Conservation (phyloP, 1,140 invertebrate species). For the Sipha flava region DNA sequence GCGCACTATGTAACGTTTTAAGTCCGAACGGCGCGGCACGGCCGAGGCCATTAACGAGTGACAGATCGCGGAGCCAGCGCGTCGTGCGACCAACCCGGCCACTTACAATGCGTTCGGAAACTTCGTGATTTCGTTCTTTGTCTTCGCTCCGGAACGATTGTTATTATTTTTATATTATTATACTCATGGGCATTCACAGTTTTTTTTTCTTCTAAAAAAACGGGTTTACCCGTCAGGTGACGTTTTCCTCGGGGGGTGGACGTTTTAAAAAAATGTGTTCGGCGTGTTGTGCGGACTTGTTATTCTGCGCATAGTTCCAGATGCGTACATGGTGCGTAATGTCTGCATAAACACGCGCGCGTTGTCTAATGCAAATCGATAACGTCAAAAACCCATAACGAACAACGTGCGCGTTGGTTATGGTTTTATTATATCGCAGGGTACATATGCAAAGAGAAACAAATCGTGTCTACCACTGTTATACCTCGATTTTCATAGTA, state of each 20-base stretch:
- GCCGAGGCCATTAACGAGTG: constrained; percentile 10
- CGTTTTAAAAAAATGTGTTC: not conserved
- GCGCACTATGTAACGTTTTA: constrained; percentile 8
- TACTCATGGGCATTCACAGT: no score
- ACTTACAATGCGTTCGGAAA: not conserved
- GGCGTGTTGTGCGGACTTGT: no score
- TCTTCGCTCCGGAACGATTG: not conserved
- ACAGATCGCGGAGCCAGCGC: constrained; percentile 7
- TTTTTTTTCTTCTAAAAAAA: not conserved
- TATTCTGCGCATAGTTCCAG: not conserved
- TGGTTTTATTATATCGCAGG: not conserved
- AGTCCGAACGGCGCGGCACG: not conserved
- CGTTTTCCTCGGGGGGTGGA: not conserved
- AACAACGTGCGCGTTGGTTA: no score
- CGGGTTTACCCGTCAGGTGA: not conserved
- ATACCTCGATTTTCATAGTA: no score
- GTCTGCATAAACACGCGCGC: not conserved
- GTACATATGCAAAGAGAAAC: not conserved
- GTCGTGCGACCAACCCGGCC: constrained; percentile 1
- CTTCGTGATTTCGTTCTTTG: constrained; percentile 25
- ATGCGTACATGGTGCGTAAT: not conserved
- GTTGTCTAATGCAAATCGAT: not conserved
- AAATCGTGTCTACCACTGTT: no score
- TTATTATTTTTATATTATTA: not conserved
- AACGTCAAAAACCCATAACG: not conserved